Base-by-base conservation (phyloP, 2,113 vertebrate species). In the Prietella phreatophila region DNA sequence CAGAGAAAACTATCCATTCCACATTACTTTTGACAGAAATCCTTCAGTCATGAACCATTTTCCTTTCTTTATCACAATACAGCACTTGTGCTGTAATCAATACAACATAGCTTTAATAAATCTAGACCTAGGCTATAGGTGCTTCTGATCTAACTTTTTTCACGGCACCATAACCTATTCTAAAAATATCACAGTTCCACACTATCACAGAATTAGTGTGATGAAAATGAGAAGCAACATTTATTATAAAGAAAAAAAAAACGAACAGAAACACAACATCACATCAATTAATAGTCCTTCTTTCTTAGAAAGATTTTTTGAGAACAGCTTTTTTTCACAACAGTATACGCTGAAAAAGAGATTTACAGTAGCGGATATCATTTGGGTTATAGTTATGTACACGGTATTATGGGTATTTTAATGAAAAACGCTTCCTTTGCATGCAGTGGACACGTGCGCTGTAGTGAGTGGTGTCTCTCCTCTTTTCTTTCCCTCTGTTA, bases 1-100 rank as follows among this genome's bases (percentile, higher is more conserved):
- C 47, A 14, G 36, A 55, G 42, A 47, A 47, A 83, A 65, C 53
- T 11, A 50, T 65, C 60, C 67, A 69, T 69, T 78, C 9, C 73
- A 78, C 8, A 56, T 67, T 42, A 30, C 27, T 58, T 83, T 78
- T 81, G 63, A 56, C 63, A 81, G 53, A 47, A 71, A 84, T 81
- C 30, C 33, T 85, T 88, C 85, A 69, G 82, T 82, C 84, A 85
- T 36, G 47, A 30, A 85, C 82, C 67, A 84, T 27, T 87, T 84
- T 84, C 53, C 47, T 81, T 17, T 17, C 80, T 36, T 25, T 25
- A 78, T 85, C 63, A 85, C 71, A 79, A 55, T 22, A 39, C 17
- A 82, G 30, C 30, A n/a, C 78, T 80, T 80, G 19, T 33, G 76
- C 14, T 9, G 56, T 56, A 58, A 82, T 58, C 30, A 60, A 60